A percentile compares a stretch with the other conserved stretches of the same genome.
Conservation (phyloP, 2,888 invertebrate species). For the Lutraria lutraria region DNA sequence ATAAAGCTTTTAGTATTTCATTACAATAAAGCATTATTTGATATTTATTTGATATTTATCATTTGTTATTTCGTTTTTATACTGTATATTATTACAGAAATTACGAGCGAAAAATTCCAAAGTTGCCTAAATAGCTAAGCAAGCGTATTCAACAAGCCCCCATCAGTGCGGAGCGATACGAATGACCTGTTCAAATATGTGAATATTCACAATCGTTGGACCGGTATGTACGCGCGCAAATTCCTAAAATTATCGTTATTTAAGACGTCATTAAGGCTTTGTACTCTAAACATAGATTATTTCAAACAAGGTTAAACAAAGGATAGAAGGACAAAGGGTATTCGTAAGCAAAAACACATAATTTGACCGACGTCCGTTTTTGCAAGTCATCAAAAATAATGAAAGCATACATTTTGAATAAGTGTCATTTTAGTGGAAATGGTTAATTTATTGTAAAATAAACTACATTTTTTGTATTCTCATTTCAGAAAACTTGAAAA, state of each 20-base stretch:
- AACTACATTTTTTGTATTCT: no score
- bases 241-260: neutral
- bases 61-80: neutral
- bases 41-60: neutral
- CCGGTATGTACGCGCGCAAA: neutral
- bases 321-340: neutral
- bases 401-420: neutral
- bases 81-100: neutral
- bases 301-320: neutral
- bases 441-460: neutral
- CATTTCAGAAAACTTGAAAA: no score
- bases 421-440: neutral
- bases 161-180: no score
- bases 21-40: conserved; percentile 3
- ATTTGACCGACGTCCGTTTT: neutral
- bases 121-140: neutral
- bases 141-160: neutral
- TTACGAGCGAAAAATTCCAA: neutral
- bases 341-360: conserved; percentile 3
- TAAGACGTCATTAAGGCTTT: neutral
- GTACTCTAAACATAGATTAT: neutral
- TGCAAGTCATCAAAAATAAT: conserved; percentile 53
- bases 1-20: neutral
- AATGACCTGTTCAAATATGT: neutral
- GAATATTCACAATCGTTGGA: neutral